Percentiles rank a stretch among this genome's conserved stretches.
Conservation (phyloP, 1,140 invertebrate species). For the Zaprionus inermis region DNA sequence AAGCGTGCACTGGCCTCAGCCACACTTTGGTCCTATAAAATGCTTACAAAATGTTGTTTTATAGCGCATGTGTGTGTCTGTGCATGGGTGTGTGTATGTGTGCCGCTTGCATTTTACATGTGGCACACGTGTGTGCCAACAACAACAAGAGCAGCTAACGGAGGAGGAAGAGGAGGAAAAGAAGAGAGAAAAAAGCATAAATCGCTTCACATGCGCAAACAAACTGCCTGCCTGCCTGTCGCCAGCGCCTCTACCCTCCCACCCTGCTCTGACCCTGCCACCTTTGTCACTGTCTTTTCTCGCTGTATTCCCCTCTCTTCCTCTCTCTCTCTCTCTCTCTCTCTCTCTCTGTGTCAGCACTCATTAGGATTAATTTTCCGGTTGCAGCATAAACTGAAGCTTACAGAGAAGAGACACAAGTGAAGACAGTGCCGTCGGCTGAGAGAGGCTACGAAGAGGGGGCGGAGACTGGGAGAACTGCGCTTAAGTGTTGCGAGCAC, state of each 20-base stretch:
- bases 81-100: slow-evolving; percentile 8
- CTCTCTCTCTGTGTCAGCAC: slow-evolving; percentile 68
- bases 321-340: slow-evolving; percentile 5
- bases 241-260: slow-evolving; percentile 1
- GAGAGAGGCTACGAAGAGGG: no score
- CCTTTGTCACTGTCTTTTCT: slow-evolving; percentile 11
- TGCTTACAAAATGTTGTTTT: slow-evolving; percentile 83
- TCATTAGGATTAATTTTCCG: slow-evolving; percentile 82
- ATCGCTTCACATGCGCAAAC: slow-evolving; percentile 74
- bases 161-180: slow-evolving; percentile 21
- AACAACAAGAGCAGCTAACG: slow-evolving; percentile 46
- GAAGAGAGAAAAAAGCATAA: slow-evolving; percentile 61
- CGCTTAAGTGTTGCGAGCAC: slow-evolving; percentile 61
- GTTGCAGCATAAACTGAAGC: slow-evolving; percentile 79
- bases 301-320: neutral
- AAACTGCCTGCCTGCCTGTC: slow-evolving; percentile 45
- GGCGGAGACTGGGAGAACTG: slow-evolving; percentile 36
- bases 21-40: slow-evolving; percentile 74
- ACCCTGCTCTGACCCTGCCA: neutral
- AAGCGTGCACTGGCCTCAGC: slow-evolving; percentile 67
- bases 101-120: slow-evolving; percentile 75
- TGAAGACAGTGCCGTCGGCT: slow-evolving; percentile 5
- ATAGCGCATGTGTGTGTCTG: slow-evolving; percentile 42
- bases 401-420: slow-evolving; percentile 52
- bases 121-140: slow-evolving; percentile 72